phyloP scores from a whole-genome alignment of 2,888 invertebrate species.

The Troides oblongomaculatus region DNA sequence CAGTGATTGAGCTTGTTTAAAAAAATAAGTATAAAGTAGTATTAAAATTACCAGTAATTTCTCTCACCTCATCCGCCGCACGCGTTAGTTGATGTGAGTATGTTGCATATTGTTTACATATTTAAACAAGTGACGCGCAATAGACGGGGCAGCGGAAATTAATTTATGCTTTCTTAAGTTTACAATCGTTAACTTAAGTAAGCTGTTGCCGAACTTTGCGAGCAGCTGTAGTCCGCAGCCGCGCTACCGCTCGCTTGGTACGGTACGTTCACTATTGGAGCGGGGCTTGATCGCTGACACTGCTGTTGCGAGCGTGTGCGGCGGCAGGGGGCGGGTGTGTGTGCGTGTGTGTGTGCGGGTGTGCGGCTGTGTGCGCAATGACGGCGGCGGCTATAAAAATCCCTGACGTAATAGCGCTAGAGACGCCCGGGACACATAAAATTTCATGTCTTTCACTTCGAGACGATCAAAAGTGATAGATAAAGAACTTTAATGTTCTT shows the following conservation, averaged over 20 bases:
- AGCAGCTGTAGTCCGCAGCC: background rate
- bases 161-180: too few relatives aligned
- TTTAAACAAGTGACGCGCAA: too few relatives aligned
- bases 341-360: too few relatives aligned
- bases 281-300: slow-evolving; percentile 3
- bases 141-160: too few relatives aligned
- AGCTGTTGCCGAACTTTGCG: background rate
- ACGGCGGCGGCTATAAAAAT: slow-evolving; percentile 35
- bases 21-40: too few relatives aligned
- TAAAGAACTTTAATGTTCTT: slow-evolving; percentile 17
- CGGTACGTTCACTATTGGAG: background rate
- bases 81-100: too few relatives aligned
- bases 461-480: slow-evolving; percentile 11
- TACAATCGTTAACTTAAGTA: too few relatives aligned
- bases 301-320: background rate
- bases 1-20: too few relatives aligned
- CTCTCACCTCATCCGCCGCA: too few relatives aligned
- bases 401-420: slow-evolving; percentile 35
- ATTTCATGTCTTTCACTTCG: slow-evolving; percentile 31
- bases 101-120: too few relatives aligned
- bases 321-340: background rate
- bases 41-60: too few relatives aligned
- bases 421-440: slow-evolving; percentile 35
- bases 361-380: background rate
- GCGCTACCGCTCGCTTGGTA: background rate